Evolutionary conservation across 2,113 vertebrate species (phyloP).

Genomic region (Ploceus nigricollis): DNA sequence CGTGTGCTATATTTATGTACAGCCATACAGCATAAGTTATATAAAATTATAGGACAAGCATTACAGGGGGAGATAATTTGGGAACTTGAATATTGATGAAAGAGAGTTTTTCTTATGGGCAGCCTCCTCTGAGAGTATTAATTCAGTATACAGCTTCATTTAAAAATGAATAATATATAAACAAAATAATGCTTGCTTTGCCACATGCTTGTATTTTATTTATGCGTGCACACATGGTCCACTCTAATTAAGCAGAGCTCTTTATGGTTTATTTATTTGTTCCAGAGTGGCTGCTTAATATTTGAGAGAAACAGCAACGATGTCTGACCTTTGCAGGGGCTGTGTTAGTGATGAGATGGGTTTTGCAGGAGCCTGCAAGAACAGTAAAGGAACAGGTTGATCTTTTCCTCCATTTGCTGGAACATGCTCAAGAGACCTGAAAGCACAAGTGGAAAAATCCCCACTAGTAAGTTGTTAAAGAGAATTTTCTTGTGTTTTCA

Average conservation of each 20-base stretch:
- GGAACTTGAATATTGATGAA: background rate
- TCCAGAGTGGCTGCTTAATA: constrained; percentile 6
- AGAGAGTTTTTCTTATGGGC: background rate
- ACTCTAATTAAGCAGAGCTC: constrained; percentile 22
- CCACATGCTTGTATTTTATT: constrained; percentile 18
- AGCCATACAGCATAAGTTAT: background rate
- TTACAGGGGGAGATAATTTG: background rate
- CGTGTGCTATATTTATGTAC: background rate
- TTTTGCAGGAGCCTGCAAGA: constrained; percentile 9
- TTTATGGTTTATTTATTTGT: constrained; percentile 51
- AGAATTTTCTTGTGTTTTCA: background rate
- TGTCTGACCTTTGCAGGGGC: background rate
- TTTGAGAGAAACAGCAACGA: background rate
- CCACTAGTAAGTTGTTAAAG: background rate
- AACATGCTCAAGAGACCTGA: constrained; percentile 11
- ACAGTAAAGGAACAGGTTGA: background rate
- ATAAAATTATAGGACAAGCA: background rate
- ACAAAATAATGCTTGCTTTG: constrained; percentile 14
- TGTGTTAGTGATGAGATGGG: background rate
- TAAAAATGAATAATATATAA: constrained; percentile 41
- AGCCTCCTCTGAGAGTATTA: background rate
- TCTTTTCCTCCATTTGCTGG: constrained; percentile 20
- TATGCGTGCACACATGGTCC: background rate
- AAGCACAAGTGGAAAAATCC: background rate
- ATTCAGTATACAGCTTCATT: background rate